phyloP scores from a whole-genome alignment of 2,113 vertebrate genomes.

The Notiomystis cincta region DNA sequence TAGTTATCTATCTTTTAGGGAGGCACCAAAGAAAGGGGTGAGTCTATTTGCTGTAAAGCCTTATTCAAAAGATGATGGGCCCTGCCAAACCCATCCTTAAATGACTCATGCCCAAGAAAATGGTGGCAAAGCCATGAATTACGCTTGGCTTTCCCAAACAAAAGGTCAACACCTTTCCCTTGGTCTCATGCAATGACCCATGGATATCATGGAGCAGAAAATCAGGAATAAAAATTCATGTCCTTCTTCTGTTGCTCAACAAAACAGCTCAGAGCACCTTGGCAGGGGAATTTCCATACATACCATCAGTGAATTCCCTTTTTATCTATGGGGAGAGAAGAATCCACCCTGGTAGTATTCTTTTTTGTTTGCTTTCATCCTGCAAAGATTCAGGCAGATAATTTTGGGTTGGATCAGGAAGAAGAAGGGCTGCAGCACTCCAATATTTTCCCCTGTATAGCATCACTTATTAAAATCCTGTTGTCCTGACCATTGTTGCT shows the following conservation, averaged over 20 bases:
- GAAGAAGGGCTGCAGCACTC: neutral
- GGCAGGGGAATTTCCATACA: neutral
- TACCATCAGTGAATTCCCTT: neutral
- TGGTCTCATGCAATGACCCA: neutral
- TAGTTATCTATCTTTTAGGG: neutral
- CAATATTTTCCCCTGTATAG: slow-evolving; percentile 57
- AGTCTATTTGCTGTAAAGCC: neutral
- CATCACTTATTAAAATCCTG: slow-evolving; percentile 82
- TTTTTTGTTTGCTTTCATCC: neutral
- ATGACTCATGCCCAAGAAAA: neutral
- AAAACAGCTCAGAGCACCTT: neutral
- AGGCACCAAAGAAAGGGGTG: neutral
- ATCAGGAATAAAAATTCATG: neutral
- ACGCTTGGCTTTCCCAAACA: neutral
- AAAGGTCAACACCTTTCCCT: neutral
- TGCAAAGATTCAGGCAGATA: neutral
- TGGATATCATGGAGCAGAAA: neutral
- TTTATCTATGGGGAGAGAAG: neutral
- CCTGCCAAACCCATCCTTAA: neutral
- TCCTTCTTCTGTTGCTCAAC: neutral
- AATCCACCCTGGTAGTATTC: neutral
- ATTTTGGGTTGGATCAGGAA: neutral
- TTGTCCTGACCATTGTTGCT: slow-evolving; percentile 84
- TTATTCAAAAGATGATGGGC: neutral
- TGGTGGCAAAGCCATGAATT: neutral